Evolutionary conservation across 1,140 invertebrate species (phyloP), one percentile per base, ranked within the genome.

Genomic region (Hetaerina americana): DNA sequence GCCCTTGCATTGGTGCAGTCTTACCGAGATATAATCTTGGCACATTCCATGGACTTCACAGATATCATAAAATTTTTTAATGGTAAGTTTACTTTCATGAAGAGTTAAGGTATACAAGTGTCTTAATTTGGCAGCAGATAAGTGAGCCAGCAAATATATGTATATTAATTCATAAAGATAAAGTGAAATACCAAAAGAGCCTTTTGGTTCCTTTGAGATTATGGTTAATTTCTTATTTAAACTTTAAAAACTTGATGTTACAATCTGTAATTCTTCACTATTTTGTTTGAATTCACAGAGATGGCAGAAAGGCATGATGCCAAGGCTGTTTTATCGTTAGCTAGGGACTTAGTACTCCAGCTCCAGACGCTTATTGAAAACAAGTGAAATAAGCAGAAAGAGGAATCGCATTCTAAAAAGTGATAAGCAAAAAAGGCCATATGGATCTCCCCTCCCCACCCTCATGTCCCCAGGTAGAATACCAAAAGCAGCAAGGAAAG

Each of bases 51-150:
- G 94, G 95, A 97, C 80, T 97, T 97, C 80, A 97, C 95, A 0
- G 96, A 98, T 81, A 95, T 97, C 75, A 98, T 98, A 77, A 97
- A 96, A 80, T 98, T 97, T 81, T 97, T 97, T 78, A 97, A 97
- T 83, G 94, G 94, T 95, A 82, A 82, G 81, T 80, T n/a, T n/a
- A n/a, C n/a, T n/a, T n/a, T n/a, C n/a, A n/a, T n/a, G n/a, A n/a
- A n/a, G n/a, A n/a, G n/a, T n/a, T n/a, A n/a, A n/a, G n/a, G n/a
- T n/a, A n/a, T n/a, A n/a, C n/a, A n/a, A n/a, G n/a, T n/a, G n/a
- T n/a, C n/a, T n/a, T n/a, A n/a, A n/a, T n/a, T n/a, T n/a, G n/a
- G n/a, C n/a, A n/a, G n/a, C n/a, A n/a, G n/a, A n/a, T n/a, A n/a
- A n/a, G n/a, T n/a, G n/a, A n/a, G n/a, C n/a, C n/a, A n/a, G n/a